A percentile compares a stretch with the other conserved stretches of the same genome.
phyloP scores from a whole-genome alignment of 2,888 invertebrate species.

The Lasioglossum oenotherae region DNA sequence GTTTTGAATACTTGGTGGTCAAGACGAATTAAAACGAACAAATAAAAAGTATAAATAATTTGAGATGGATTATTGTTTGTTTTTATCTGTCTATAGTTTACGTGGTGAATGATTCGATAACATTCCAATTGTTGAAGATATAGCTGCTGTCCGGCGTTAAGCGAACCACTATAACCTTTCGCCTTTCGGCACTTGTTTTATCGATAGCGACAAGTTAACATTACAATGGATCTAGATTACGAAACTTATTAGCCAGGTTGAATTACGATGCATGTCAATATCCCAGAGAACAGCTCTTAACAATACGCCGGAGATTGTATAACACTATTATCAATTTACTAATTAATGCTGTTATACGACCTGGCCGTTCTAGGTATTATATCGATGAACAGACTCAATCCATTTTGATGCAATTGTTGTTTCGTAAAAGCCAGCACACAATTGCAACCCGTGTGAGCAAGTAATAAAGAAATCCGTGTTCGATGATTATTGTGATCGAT shows the following conservation, averaged over 20 bases:
- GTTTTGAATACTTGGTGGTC: no score
- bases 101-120: no score
- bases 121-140: no score
- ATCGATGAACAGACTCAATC: slow-evolving; percentile 31
- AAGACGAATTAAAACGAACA: no score
- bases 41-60: no score
- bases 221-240: neutral
- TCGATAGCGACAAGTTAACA: neutral
- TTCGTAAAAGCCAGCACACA: neutral
- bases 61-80: neutral
- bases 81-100: neutral
- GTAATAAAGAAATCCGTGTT: neutral
- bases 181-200: neutral
- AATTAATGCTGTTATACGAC: slow-evolving; percentile 43
- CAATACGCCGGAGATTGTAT: slow-evolving; percentile 6
- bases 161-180: neutral
- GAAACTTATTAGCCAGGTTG: slow-evolving; percentile 29
- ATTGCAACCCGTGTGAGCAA: neutral
- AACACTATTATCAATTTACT: slow-evolving; percentile 51
- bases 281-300: slow-evolving; percentile 9
- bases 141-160: no score
- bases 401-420: slow-evolving; percentile 37
- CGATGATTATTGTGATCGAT: slow-evolving; percentile 24
- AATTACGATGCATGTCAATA: slow-evolving; percentile 17
- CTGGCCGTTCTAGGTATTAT: neutral